phyloP scores from a whole-genome alignment of 2,113 vertebrate genomes.

The Glaucomys volans region DNA sequence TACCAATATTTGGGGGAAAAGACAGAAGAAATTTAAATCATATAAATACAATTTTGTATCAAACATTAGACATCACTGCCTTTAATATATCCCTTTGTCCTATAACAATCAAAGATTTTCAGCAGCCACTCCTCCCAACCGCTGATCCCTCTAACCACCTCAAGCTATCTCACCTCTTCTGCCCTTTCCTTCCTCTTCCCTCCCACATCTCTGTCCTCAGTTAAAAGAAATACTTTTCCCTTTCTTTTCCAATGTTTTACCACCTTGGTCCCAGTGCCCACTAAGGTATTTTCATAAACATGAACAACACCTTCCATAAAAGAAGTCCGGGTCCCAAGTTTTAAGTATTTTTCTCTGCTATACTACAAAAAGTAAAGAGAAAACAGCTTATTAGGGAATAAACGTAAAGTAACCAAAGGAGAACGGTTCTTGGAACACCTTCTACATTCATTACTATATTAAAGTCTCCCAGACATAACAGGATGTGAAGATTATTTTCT shows the following conservation, averaged over 20 bases:
- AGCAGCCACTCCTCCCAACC: too few relatives aligned
- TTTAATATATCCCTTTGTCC: not conserved
- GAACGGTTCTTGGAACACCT: not conserved
- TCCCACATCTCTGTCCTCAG: not conserved
- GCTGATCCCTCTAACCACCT: not conserved
- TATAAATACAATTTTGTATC: not conserved
- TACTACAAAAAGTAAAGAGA: not conserved
- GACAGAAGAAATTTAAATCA: not conserved
- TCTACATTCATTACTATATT: not conserved
- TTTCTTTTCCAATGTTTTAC: not conserved
- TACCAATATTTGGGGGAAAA: not conserved
- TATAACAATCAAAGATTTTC: not conserved
- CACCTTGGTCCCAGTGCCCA: not conserved
- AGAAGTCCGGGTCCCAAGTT: not conserved
- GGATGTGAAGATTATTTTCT: not conserved
- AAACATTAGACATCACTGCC: not conserved
- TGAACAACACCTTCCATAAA: not conserved
- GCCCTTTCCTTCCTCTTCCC: too few relatives aligned
- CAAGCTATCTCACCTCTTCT: too few relatives aligned
- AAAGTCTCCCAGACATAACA: not conserved
- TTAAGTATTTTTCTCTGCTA: not conserved
- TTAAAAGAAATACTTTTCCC: not conserved
- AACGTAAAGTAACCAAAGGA: not conserved
- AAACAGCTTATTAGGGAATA: not conserved
- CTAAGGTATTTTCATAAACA: not conserved